Conservation (phyloP, 2,888 invertebrate genomes). For the Scaptomyza polygonia region DNA sequence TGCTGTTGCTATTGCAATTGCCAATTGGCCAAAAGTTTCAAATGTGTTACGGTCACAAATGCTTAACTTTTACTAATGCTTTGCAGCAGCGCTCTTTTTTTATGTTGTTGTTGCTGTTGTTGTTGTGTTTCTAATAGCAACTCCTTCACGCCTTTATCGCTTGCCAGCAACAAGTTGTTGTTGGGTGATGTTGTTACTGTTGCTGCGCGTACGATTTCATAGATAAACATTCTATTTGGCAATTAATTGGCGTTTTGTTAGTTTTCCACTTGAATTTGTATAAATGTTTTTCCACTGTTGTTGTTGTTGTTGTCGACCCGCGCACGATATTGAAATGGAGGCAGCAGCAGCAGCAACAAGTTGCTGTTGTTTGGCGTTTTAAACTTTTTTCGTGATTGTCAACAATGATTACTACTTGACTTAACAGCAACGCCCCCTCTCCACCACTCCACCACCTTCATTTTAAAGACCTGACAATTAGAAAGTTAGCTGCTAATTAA, state of each 20-base stretch:
- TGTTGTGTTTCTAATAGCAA: constrained; percentile 17
- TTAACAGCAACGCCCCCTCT: constrained; percentile 9
- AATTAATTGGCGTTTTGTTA: constrained; percentile 82
- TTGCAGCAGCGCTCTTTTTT: constrained; percentile 25
- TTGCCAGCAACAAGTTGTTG: constrained; percentile 41
- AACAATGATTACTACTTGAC: constrained; percentile 72
- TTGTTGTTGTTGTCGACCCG: constrained; percentile 41
- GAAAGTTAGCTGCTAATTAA: constrained; percentile 72
- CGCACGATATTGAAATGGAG: constrained; percentile 82
- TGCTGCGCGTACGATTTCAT: constrained; percentile 71
- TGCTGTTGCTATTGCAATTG: constrained; percentile 33
- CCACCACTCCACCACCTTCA: neutral
- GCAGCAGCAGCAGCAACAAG: constrained; percentile 56
- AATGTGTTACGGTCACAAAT: constrained; percentile 81
- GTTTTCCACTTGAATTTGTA: constrained; percentile 79
- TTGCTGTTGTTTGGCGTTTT: constrained; percentile 29
- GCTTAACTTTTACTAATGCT: constrained; percentile 82
- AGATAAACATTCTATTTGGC: constrained; percentile 83
- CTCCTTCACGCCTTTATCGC: constrained; percentile 59
- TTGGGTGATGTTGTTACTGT: constrained; percentile 37
- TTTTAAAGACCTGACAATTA: constrained; percentile 36
- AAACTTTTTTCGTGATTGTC: constrained; percentile 75
- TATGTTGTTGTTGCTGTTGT: constrained; percentile 12
- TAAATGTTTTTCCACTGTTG: constrained; percentile 64
- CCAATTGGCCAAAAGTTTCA: constrained; percentile 58